Percentiles rank a stretch among this genome's conserved stretches.
Conservation (phyloP, 1,140 invertebrate genomes). For the Drosophila albomicans region DNA sequence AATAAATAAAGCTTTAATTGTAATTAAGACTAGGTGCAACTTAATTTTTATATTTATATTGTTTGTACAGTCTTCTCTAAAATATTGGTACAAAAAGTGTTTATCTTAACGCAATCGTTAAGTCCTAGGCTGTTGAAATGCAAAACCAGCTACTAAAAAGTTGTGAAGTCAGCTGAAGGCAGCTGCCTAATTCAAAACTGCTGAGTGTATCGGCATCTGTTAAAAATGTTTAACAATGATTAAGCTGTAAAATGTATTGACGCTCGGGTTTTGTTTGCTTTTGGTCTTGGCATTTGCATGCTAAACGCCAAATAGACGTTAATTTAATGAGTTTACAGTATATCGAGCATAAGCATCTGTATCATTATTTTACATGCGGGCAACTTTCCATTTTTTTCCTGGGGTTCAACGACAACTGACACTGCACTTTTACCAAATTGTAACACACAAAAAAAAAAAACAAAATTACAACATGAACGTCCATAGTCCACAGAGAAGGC, state of each 20-base stretch:
- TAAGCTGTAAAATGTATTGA: slow-evolving; percentile 19
- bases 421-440: slow-evolving; percentile 74
- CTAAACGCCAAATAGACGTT: slow-evolving; percentile 37
- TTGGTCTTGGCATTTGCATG: slow-evolving; percentile 39
- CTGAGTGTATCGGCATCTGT: neutral
- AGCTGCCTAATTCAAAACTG: neutral
- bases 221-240: slow-evolving; percentile 13
- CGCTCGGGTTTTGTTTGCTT: slow-evolving; percentile 8
- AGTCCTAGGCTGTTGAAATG: neutral
- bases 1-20: no score
- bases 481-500: slow-evolving; percentile 26
- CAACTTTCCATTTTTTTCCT: slow-evolving; percentile 68
- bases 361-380: neutral
- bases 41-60: no score
- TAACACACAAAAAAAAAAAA: slow-evolving; percentile 43
- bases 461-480: slow-evolving; percentile 63
- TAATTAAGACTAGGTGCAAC: no score
- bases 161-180: neutral
- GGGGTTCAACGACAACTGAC: slow-evolving; percentile 78
- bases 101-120: neutral
- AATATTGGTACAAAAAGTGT: neutral
- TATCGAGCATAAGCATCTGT: slow-evolving; percentile 5
- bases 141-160: neutral
- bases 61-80: neutral
- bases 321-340: slow-evolving; percentile 38